These are phyloP conservation scores for Eupelmus urozonus DNA, from an alignment of 2,888 invertebrate species.

Conservation along the genomic window DNA sequence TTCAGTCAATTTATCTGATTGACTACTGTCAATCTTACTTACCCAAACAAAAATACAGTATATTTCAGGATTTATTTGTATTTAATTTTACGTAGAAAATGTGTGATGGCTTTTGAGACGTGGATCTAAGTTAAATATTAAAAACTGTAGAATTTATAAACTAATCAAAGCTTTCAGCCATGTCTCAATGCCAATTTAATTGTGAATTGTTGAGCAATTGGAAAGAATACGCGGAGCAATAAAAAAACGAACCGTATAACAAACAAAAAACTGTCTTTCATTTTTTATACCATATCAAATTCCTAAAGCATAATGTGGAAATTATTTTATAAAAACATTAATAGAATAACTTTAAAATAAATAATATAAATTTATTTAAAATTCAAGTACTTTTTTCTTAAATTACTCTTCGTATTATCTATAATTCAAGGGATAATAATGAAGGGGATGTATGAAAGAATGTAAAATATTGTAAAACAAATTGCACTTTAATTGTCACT, in stretches of 20 bases:
- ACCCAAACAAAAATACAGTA: conserved; percentile 43
- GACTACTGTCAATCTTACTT: conserved; percentile 22
- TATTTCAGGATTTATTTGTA: conserved; percentile 58
- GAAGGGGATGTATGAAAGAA: background rate
- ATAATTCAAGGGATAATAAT: too few relatives aligned
- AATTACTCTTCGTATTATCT: too few relatives aligned
- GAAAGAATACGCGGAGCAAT: conserved; percentile 38
- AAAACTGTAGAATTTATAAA: conserved; percentile 26
- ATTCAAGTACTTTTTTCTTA: too few relatives aligned
- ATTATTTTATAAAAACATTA: too few relatives aligned
- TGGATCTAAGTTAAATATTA: conserved; percentile 55
- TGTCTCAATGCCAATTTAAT: conserved; percentile 54
- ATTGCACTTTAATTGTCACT: conserved; percentile 64
- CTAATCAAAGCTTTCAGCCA: conserved; percentile 54
- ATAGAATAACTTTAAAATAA: too few relatives aligned
- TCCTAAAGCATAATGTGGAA: too few relatives aligned
- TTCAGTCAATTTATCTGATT: background rate
- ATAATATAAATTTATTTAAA: too few relatives aligned
- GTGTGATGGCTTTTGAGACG: conserved; percentile 55
- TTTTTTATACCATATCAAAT: too few relatives aligned
- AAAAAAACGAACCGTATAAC: conserved; percentile 17
- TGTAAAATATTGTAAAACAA: conserved; percentile 60
- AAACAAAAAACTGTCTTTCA: too few relatives aligned
- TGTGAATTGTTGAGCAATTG: conserved; percentile 33
- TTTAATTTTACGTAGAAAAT: conserved; percentile 38